Evolutionary conservation across 2,888 invertebrate genomes (phyloP), one percentile per base, ranked within the genome.

Genomic region (Adela reaumurella): DNA sequence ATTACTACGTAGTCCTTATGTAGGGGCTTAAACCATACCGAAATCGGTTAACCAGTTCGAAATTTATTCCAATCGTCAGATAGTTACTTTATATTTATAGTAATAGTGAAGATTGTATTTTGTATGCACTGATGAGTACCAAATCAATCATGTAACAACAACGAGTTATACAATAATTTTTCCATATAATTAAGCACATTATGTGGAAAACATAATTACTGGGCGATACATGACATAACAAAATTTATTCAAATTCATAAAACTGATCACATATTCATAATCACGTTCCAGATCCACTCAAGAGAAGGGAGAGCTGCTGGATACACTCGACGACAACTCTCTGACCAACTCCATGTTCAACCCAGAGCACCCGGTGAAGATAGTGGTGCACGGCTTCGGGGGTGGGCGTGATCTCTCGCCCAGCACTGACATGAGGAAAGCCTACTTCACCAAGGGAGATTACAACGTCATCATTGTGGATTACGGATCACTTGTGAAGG

Each of bases 351-450:
- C 92, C 0, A 85, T 83, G 56, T 95, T 92, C 67, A 90, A 94
- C 67, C 82, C 86, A 0, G 82, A 80, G 0, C 85, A 90, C 65
- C 88, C 90, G 0, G 92, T 92, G 4, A 95, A 95, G 74, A 82
- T 96, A 18, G 86, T 96, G 45, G 90, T 95, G 17, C 95, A 95
- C 61, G 95, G 95, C 5, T 95, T 96, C 60, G 92, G 93, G 0
- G 93, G 92, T 0, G 92, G 93, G 1, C 74, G 92, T 53, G 86
- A 89, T 62, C 76, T 88, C 28, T 87, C 90, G 1, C 93, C 93
- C 0, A 92, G 92, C 63, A 92, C 92, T 0, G 92, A 92, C 62
- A 83, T 93, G 74, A 81, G 92, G 47, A 86, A 89, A 63, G 93
- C 92, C 0, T 93, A 90, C 66, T 93, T 92, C 64, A 77, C 83